Evolutionary conservation across 2,888 invertebrate species (phyloP), one percentile per base, ranked within the genome.

Genomic region (Myathropa florea): DNA sequence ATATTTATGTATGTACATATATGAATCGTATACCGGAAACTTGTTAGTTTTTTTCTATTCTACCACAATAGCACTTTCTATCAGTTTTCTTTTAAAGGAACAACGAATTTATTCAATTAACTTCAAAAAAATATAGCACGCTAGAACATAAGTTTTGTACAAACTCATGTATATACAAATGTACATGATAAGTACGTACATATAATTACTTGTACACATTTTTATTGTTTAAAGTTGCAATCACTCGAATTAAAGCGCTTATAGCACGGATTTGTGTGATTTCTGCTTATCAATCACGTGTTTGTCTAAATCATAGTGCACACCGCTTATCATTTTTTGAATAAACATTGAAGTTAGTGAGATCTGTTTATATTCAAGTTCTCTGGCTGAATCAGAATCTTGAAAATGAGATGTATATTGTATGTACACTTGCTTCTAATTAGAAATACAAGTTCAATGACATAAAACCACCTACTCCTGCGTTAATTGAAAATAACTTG

Each of bases 1-100:
- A 33, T 12, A 12, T 33, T n/a, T n/a, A n/a, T n/a, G n/a, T n/a
- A n/a, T n/a, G n/a, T n/a, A n/a, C n/a, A 12, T 12, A 33, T 33
- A 12, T 33, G 12, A 33, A 12, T n/a, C n/a, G n/a, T n/a, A n/a
- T 33, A 33, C 33, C 9, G 18, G 30, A 55, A 26, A 57, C 57
- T 60, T 76, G 59, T 75, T 57, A 39, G 57, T n/a, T n/a, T n/a
- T n/a, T n/a, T n/a, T n/a, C n/a, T 61, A 65, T 67, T 60, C 59
- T n/a, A 9, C 28, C 7, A 2, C 46, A 46, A n/a, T 7, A 46
- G 18, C 18, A 46, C n/a, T 46, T 18, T 46, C 46, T 46, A 46
- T 18, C 46, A 18, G 18, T n/a, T 46, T 46, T 46, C 18, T 18
- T 46, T 18, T n/a, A n/a, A n/a, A 18, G 18, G 18, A 46, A 18